Percentiles rank a stretch among this genome's conserved stretches.
These are phyloP conservation scores for Bombus sylvicola DNA, from an alignment of 1,140 invertebrate species.

Conservation along the genomic window DNA sequence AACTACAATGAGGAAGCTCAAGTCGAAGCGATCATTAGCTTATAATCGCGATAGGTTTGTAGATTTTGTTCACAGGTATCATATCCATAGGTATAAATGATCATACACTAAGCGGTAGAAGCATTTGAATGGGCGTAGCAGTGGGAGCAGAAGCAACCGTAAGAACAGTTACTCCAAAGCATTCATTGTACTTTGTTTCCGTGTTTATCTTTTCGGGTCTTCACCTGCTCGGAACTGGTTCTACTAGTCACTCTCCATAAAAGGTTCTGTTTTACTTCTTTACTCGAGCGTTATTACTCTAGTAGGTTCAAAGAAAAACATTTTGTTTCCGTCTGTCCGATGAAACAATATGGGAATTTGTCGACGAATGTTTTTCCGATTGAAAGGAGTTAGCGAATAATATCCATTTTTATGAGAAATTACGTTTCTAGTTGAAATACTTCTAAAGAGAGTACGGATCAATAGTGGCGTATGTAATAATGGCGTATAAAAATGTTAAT, in stretches of 20 bases:
- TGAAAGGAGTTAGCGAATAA: not conserved
- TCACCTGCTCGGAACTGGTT: slow-evolving; percentile 54
- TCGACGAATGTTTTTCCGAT: not conserved
- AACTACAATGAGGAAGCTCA: not conserved
- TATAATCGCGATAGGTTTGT: not conserved
- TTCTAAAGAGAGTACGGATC: no score
- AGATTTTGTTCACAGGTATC: not conserved
- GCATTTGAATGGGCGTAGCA: slow-evolving; percentile 34
- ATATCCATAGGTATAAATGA: not conserved
- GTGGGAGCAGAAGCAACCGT: slow-evolving; percentile 16
- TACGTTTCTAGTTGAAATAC: not conserved
- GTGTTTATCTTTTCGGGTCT: slow-evolving; percentile 56
- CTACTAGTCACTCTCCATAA: slow-evolving; percentile 34
- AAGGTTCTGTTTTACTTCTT: slow-evolving; percentile 30
- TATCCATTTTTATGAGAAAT: not conserved
- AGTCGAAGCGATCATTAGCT: not conserved
- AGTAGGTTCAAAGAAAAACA: not conserved
- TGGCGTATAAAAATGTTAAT: no score
- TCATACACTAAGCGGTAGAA: slow-evolving; percentile 14
- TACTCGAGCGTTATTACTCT: not conserved
- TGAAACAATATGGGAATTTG: not conserved
- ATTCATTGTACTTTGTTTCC: slow-evolving; percentile 55
- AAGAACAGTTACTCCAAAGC: slow-evolving; percentile 52
- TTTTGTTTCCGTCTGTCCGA: no score
- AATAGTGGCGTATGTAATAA: no score